Conservation (phyloP, 2,113 vertebrate species). For the Synodontis membranacea region DNA sequence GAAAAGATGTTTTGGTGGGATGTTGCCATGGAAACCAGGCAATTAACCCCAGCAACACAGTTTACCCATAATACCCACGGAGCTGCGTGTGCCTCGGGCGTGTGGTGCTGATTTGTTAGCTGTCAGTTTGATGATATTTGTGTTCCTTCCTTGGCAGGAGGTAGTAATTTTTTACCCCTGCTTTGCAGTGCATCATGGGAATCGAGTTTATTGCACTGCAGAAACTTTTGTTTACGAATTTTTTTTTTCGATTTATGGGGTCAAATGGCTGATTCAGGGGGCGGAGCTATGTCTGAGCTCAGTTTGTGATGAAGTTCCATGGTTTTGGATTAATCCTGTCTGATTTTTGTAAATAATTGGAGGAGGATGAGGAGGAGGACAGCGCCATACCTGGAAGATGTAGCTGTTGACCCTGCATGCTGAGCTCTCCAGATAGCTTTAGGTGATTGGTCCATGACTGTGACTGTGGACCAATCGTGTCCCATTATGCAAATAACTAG, state of each 20-base stretch:
- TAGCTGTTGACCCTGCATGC: neutral
- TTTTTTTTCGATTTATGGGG: neutral
- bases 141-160: conserved; percentile 4
- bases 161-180: neutral
- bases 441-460: neutral
- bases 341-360: neutral
- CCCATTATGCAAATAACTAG: neutral
- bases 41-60: conserved; percentile 29
- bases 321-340: neutral
- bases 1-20: conserved; percentile 40
- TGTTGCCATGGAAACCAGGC: conserved; percentile 34
- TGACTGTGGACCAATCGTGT: neutral
- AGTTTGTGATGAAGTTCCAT: neutral
- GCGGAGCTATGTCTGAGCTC: neutral
- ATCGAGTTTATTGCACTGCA: neutral
- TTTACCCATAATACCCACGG: conserved; percentile 15
- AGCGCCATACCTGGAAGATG: neutral
- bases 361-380: neutral
- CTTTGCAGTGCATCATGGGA: neutral
- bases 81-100: neutral
- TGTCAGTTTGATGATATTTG: conserved; percentile 42
- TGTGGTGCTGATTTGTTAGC: conserved; percentile 39
- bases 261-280: neutral
- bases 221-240: neutral
- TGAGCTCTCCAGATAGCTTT: neutral